Evolutionary conservation across 2,888 invertebrate genomes (phyloP).

Genomic region (Dasypolia templi): DNA sequence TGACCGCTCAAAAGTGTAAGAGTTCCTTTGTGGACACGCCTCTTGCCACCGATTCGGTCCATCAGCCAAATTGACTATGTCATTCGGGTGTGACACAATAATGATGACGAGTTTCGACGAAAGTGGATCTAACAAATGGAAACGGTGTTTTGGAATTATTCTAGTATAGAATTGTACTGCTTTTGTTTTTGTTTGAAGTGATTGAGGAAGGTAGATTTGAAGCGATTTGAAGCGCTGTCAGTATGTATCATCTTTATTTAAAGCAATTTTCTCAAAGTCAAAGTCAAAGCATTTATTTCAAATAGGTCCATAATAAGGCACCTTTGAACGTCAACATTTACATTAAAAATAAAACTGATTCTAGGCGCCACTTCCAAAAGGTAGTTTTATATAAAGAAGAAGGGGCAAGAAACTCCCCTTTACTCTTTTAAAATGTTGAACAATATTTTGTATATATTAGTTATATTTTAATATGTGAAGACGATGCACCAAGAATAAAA

Average conservation of each 20-base stretch:
- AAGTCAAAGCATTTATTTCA: too few relatives aligned
- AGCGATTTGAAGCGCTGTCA: not conserved
- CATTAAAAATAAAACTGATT: too few relatives aligned
- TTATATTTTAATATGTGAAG: too few relatives aligned
- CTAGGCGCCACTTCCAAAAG: too few relatives aligned
- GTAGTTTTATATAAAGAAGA: too few relatives aligned
- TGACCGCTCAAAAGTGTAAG: conserved; percentile 64
- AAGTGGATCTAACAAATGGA: conserved; percentile 63
- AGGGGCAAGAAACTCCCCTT: too few relatives aligned
- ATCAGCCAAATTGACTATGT: conserved; percentile 73
- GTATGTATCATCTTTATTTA: not conserved
- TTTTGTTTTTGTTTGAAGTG: not conserved
- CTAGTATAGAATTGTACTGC: not conserved
- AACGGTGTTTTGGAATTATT: conserved; percentile 19
- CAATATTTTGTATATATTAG: too few relatives aligned
- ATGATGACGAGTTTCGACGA: conserved; percentile 54
- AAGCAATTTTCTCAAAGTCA: not conserved
- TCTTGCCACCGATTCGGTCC: conserved; percentile 71
- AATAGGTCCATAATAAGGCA: too few relatives aligned
- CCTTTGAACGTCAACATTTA: too few relatives aligned
- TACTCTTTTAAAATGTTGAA: too few relatives aligned
- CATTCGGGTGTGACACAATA: conserved; percentile 69
- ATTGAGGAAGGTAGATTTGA: conserved; percentile 3
- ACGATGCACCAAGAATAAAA: too few relatives aligned
- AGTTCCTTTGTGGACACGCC: conserved; percentile 70